These are phyloP conservation scores for Aleiodes testaceus DNA, from an alignment of 2,888 invertebrate genomes.

Conservation along the genomic window DNA sequence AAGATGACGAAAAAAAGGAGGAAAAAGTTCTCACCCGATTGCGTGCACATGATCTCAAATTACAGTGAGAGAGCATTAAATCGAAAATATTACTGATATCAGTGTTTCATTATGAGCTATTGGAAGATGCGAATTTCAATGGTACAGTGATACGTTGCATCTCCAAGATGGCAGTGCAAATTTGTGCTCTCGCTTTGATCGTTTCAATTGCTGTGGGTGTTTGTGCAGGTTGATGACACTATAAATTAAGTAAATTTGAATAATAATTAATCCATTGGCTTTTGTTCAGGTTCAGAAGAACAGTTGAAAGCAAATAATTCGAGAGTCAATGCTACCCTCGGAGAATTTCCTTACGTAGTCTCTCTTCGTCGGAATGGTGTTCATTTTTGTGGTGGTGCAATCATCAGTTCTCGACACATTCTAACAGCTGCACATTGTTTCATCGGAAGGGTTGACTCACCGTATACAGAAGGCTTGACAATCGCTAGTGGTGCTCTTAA, in stretches of 20 bases:
- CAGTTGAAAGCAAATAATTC: neutral
- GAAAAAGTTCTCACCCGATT: neutral
- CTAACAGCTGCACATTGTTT: slow-evolving; percentile 59
- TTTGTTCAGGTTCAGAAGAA: neutral
- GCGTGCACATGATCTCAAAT: slow-evolving; percentile 13
- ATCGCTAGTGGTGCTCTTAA: slow-evolving; percentile 44
- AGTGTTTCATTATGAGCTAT: slow-evolving; percentile 1
- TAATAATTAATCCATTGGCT: slow-evolving; percentile 1
- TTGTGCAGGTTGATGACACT: slow-evolving; percentile 10
- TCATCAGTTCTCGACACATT: slow-evolving; percentile 44
- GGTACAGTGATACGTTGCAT: neutral
- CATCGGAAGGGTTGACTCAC: slow-evolving; percentile 29
- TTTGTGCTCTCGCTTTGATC: neutral
- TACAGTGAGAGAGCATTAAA: slow-evolving; percentile 6
- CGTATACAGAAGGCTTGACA: slow-evolving; percentile 44
- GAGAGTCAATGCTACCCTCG: neutral
- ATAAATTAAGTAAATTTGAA: too few relatives aligned
- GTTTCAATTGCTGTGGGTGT: neutral
- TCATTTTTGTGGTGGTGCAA: slow-evolving; percentile 23
- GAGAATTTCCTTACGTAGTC: slow-evolving; percentile 15
- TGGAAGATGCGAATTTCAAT: neutral
- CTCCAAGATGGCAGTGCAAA: neutral
- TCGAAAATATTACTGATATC: slow-evolving; percentile 24
- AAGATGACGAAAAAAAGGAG: neutral
- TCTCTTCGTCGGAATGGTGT: slow-evolving; percentile 6